Conservation (phyloP, 2,888 invertebrate genomes). For the Syritta pipiens region DNA sequence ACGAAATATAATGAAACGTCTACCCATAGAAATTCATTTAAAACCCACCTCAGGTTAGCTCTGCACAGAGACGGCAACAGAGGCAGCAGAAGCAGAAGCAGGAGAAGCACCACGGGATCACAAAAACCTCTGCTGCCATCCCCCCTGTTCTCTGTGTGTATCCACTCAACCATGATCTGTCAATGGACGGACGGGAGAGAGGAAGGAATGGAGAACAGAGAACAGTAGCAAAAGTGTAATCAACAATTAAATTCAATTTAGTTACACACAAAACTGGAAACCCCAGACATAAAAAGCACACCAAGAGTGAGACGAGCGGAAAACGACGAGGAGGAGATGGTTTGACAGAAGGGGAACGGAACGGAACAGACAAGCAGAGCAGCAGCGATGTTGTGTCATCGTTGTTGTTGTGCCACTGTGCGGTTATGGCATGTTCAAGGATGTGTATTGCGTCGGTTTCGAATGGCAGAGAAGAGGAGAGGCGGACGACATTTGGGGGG, state of each 20-base stretch:
- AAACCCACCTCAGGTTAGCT: conserved; percentile 62
- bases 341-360: neutral
- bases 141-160: conserved; percentile 2
- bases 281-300: conserved; percentile 52
- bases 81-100: too few relatives aligned
- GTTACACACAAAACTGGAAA: conserved; percentile 68
- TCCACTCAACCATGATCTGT: conserved; percentile 62
- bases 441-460: conserved; percentile 38
- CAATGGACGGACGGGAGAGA: conserved; percentile 18
- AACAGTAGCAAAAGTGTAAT: conserved; percentile 69
- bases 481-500: neutral
- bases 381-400: conserved; percentile 39
- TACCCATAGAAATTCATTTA: conserved; percentile 67
- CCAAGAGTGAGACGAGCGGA: neutral
- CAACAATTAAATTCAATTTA: conserved; percentile 70
- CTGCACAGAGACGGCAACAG: neutral
- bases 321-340: neutral
- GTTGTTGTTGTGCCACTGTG: conserved; percentile 50
- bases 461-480: neutral
- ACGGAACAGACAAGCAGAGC: conserved; percentile 21
- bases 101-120: too few relatives aligned
- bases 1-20: conserved; percentile 69
- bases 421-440: conserved; percentile 50
- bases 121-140: conserved; percentile 53
- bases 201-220: conserved; percentile 13